Conservation (phyloP, 2,888 invertebrate species). For the Mystacides longicornis region DNA sequence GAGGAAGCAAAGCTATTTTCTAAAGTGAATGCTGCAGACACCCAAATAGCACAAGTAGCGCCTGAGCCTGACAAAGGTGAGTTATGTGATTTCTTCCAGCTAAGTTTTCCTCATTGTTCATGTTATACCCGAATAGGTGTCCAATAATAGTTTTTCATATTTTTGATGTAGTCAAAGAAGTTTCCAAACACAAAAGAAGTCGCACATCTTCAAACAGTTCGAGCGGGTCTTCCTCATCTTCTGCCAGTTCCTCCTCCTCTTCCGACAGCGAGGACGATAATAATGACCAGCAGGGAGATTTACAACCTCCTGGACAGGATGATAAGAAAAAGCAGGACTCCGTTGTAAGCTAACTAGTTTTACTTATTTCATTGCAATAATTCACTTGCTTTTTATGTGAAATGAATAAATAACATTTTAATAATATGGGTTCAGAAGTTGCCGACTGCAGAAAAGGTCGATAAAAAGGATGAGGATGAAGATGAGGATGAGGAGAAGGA, state of each 20-base stretch:
- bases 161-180: background rate
- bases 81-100: background rate
- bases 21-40: conserved; percentile 39
- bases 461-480: conserved; percentile 37
- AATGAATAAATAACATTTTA: too few relatives aligned
- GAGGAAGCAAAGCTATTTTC: conserved; percentile 51
- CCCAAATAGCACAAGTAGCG: conserved; percentile 31
- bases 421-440: too few relatives aligned
- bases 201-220: conserved; percentile 46
- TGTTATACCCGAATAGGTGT: background rate
- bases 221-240: conserved; percentile 37
- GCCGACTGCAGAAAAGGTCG: too few relatives aligned
- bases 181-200: conserved; percentile 20
- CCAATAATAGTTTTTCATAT: background rate
- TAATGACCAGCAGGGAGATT: conserved; percentile 13
- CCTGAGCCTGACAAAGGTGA: conserved; percentile 34
- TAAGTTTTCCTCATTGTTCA: background rate
- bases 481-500: conserved; percentile 31
- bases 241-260: conserved; percentile 46
- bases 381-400: too few relatives aligned
- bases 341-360: background rate
- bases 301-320: conserved; percentile 22
- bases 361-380: too few relatives aligned
- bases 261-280: conserved; percentile 38
- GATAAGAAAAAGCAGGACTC: conserved; percentile 2